Evolutionary conservation across 2,888 invertebrate species (phyloP), one percentile per base, ranked within the genome.

Genomic region (Alloplasta piceator): DNA sequence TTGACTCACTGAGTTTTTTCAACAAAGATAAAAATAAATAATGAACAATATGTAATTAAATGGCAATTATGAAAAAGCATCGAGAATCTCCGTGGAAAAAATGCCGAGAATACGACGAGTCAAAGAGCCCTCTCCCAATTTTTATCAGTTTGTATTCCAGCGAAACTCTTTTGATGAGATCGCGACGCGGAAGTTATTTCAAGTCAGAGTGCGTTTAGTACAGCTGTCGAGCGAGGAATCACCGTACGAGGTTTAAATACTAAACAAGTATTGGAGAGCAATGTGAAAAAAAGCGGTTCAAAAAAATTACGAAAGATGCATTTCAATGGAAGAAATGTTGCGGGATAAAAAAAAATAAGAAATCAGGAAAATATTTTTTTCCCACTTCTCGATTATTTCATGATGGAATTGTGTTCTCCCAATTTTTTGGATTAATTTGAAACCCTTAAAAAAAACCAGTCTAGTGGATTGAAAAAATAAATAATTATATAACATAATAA

Each of bases 101-200:
- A 63, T 9, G 41, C 14, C 48, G 68, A 72, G 56, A 56, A 56
- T 64, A 39, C 26, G 12, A 52, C 14, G 6, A 14, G 41, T 50
- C 41, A 60, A 60, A 76, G 12, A 50, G 48, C 38, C 6, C 36
- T n/a, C 56, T 41, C 52, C 58, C 50, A n/a, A 26, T 26, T 6
- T 58, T 16, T 55, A 9, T 10, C 26, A 79, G 56, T 83, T 84
- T 76, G 76, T 80, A 81, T 82, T 82, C 80, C n/a, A 66, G 41
- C 61, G 38, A 60, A 63, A 61, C 74, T 41, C 58, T 60, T 46
- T 58, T 52, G 79, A 83, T 82, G 78, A 77, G 75, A 82, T 84
- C 74, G 73, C 73, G 14, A 85, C 68, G 66, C 85, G 85, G 85
- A 85, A 85, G 80, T 82, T 61, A 78, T 82, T 77, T 64, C 76